Conservation (phyloP, 2,113 vertebrate genomes). For the Burhinus oedicnemus region DNA sequence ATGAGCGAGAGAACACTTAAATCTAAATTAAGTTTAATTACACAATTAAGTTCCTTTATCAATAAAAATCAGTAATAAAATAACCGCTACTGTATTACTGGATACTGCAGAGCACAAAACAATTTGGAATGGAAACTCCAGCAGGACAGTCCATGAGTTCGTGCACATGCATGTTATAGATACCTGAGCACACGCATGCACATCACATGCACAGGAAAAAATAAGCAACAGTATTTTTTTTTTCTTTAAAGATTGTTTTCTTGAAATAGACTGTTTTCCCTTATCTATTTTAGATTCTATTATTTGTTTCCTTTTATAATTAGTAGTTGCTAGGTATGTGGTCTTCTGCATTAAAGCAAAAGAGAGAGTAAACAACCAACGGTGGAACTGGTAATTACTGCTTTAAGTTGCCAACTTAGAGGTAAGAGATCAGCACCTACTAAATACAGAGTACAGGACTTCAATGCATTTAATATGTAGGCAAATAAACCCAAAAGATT, state of each 20-base stretch:
- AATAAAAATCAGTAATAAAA: constrained; percentile 41
- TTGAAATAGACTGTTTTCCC: background rate
- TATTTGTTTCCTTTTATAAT: background rate
- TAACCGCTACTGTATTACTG: constrained; percentile 47
- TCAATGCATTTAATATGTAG: background rate
- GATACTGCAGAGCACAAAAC: constrained; percentile 63
- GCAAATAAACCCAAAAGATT: background rate
- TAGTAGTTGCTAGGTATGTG: background rate
- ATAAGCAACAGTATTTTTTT: constrained; percentile 50
- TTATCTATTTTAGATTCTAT: background rate
- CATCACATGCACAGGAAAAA: constrained; percentile 59
- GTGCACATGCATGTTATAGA: constrained; percentile 77
- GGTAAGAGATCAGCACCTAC: background rate
- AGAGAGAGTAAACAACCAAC: background rate
- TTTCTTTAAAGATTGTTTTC: background rate
- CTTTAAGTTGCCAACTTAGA: background rate
- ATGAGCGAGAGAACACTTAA: background rate
- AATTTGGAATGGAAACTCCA: constrained; percentile 61
- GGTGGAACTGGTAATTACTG: background rate
- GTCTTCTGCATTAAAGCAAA: background rate
- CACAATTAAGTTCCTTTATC: background rate
- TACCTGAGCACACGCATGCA: constrained; percentile 53
- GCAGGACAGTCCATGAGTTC: constrained; percentile 48
- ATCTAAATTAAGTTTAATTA: background rate
- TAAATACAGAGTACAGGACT: background rate